Conservation (phyloP, 2,797 vertebrate genomes). For the Semotilus atromaculatus region DNA sequence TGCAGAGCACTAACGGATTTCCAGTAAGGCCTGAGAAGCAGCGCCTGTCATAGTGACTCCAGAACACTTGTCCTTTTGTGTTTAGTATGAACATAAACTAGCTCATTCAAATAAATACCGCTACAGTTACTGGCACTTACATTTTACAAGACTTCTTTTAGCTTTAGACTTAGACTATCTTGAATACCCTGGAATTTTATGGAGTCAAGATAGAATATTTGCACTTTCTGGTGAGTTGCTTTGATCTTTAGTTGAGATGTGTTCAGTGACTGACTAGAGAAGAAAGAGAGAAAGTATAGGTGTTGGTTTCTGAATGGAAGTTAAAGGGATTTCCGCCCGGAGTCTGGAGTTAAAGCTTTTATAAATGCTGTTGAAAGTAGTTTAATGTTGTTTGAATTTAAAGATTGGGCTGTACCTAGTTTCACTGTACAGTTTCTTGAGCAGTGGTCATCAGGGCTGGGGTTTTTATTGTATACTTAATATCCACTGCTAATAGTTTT, state of each 20-base stretch:
- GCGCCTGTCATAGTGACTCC: constrained; percentile 2
- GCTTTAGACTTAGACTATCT: background rate
- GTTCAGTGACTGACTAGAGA: background rate
- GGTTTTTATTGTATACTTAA: background rate
- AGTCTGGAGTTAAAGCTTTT: background rate
- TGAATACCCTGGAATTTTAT: background rate
- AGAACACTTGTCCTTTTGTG: constrained; percentile 35
- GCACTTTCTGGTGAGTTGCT: constrained; percentile 7
- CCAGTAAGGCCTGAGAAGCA: constrained; percentile 68
- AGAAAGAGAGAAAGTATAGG: background rate
- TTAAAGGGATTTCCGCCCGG: background rate
- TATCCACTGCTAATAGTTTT: background rate
- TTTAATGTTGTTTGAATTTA: background rate
- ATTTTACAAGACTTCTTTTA: background rate
- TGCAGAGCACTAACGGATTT: constrained; percentile 73
- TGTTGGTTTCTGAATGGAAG: background rate
- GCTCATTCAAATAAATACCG: background rate
- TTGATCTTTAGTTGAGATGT: background rate
- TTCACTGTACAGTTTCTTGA: background rate
- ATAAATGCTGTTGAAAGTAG: background rate
- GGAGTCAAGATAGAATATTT: constrained; percentile 2
- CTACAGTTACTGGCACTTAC: background rate
- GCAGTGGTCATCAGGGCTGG: background rate
- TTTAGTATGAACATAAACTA: background rate
- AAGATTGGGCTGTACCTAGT: background rate